A percentile compares a stretch with the other conserved stretches of the same genome.
These are phyloP conservation scores for Cheirogaleus medius DNA, from an alignment of 2,113 vertebrate genomes.

Conservation along the genomic window DNA sequence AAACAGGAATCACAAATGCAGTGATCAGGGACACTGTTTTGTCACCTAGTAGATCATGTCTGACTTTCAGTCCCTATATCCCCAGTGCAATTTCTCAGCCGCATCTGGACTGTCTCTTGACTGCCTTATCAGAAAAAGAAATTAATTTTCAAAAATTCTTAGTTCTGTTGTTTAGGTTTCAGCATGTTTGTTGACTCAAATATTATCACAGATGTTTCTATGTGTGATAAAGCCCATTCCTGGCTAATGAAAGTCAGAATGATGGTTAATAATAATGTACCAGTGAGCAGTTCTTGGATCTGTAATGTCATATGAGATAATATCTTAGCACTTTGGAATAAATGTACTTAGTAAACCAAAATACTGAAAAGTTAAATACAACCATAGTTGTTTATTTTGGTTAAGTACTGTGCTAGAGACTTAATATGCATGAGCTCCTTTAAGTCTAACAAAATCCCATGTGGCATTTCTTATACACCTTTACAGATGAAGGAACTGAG, in stretches of 20 bases:
- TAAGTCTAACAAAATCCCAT: not conserved
- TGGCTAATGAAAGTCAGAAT: not conserved
- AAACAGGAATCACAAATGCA: not conserved
- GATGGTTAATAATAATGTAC: not conserved
- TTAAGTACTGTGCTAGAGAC: not conserved
- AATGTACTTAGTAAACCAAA: not conserved
- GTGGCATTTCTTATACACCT: not conserved
- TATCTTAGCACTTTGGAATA: not conserved
- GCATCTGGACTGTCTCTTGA: not conserved
- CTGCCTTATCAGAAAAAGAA: not conserved
- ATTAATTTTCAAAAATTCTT: not conserved
- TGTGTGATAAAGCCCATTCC: not conserved
- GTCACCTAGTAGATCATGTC: rapidly evolving
- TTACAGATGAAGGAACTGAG: not conserved
- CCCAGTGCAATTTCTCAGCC: not conserved
- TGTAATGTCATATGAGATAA: not conserved
- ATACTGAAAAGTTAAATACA: not conserved
- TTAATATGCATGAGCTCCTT: not conserved
- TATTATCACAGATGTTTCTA: not conserved
- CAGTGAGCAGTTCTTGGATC: not conserved
- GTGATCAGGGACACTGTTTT: not conserved
- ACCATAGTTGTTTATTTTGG: not conserved
- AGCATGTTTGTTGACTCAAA: not conserved
- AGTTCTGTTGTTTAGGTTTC: not conserved
- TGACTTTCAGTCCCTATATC: not conserved